These are phyloP conservation scores for Drosophila nasuta DNA, from an alignment of 1,140 invertebrate genomes.

Conservation along the genomic window DNA sequence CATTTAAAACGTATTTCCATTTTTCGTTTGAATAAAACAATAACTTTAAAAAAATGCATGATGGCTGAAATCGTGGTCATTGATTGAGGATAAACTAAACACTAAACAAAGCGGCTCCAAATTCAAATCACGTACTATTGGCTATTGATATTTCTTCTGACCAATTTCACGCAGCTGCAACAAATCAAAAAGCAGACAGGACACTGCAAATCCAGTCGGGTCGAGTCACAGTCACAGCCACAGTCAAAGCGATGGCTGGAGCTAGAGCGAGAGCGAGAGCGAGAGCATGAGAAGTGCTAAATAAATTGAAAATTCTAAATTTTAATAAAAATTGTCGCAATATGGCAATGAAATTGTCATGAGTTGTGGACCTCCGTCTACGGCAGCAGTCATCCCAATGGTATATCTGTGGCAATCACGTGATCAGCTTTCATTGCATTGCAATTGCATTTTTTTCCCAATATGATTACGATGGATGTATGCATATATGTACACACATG, in stretches of 20 bases:
- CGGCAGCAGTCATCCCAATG: constrained; percentile 12
- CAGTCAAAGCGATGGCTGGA: neutral
- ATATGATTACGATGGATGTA: constrained; percentile 26
- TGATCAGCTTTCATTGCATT: constrained; percentile 55
- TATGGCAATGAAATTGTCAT: constrained; percentile 76
- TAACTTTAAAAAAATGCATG: constrained; percentile 1
- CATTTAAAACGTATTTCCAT: constrained; percentile 20
- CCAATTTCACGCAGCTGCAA: constrained; percentile 77
- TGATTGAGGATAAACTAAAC: constrained; percentile 18
- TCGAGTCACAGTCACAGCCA: too few species aligned
- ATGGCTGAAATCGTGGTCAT: neutral
- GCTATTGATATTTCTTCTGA: constrained; percentile 72
- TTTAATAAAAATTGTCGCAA: constrained; percentile 83
- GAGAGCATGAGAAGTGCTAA: constrained; percentile 49
- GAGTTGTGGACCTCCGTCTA: constrained; percentile 47
- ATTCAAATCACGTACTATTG: constrained; percentile 73
- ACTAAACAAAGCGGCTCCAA: constrained; percentile 3
- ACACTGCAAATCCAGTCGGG: constrained; percentile 8
- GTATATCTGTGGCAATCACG: constrained; percentile 59
- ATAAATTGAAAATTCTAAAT: constrained; percentile 81
- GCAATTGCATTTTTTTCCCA: constrained; percentile 56
- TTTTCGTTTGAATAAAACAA: constrained; percentile 17
- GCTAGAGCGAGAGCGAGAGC: neutral
- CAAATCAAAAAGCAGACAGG: constrained; percentile 72
- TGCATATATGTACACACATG: constrained; percentile 13